Base-by-base conservation (phyloP, 2,888 invertebrate species). In the Esperia sulphurella region DNA sequence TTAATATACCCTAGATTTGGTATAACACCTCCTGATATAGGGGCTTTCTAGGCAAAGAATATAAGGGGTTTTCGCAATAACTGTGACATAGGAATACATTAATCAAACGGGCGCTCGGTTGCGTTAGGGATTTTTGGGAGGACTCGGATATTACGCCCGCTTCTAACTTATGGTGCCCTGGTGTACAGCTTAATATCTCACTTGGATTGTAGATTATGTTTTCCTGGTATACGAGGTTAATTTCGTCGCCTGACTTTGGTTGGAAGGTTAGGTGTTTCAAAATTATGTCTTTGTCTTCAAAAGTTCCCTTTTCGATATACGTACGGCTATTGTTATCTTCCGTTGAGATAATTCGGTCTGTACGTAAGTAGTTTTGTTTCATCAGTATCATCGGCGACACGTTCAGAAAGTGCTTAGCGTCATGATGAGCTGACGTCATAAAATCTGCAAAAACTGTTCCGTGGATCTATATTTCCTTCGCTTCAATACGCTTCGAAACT, bases 1-100 rank as follows among this genome's bases (percentile, higher is more conserved):
- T 86, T 86, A 86, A 86, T 86, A 86, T 84, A 85, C 87, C 84
- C 83, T 83, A 87, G 86, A 87, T 85, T 85, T 82, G 75, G 79
- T 76, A 71, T 84, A 83, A 83, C 81, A 77, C 82, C 81, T 61
- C 60, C 67, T 75, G 74, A 76, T 75, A 73, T 76, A 77, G 75
- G 75, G 71, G 73, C 71, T 72, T 68, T 69, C 70, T 58, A 63
- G 62, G 62, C 61, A 63, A 69, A 65, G 68, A 78, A 72, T 71
- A 71, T 69, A 72, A 75, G 74, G 72, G 72, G 57, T 61, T 70
- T 66, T 75, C 71, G 77, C 73, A 83, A 85, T 85, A 84, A 81
- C 81, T 77, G 83, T 77, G 83, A 83, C 85, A 77, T 72, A 63
- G 57, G 81, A 76, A 84, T 82, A 86, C 87, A 88, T 88, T 88